Evolutionary conservation across 2,113 vertebrate species (phyloP).

Genomic region (Rissa tridactyla): DNA sequence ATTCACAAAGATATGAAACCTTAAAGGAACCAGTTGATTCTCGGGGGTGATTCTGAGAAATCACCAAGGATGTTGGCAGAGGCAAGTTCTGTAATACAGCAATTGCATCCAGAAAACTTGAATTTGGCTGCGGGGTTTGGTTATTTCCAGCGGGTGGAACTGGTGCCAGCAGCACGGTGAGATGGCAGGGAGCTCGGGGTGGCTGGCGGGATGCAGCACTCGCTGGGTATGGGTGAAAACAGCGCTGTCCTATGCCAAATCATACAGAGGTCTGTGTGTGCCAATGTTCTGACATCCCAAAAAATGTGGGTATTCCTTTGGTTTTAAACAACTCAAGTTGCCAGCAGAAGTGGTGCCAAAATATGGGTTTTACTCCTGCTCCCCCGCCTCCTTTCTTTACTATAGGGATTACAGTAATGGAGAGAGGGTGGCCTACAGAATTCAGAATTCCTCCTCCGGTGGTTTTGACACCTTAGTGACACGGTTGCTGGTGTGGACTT

Average conservation of each 20-base stretch:
- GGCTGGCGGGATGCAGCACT: background rate
- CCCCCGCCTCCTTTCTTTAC: background rate
- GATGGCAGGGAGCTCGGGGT: background rate
- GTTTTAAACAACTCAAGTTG: background rate
- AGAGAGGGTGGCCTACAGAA: background rate
- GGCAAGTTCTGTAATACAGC: background rate
- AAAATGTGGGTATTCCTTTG: background rate
- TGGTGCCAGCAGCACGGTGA: background rate
- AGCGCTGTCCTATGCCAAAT: background rate
- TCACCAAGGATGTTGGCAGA: background rate
- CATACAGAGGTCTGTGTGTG: background rate
- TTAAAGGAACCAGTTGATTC: background rate
- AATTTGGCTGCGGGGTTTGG: background rate
- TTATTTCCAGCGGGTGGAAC: constrained; percentile 3
- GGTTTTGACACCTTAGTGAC: background rate
- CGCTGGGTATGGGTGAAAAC: background rate
- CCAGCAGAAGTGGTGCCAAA: background rate
- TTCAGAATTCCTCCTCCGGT: background rate
- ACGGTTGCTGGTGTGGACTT: background rate
- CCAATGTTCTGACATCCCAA: background rate
- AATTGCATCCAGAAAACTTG: background rate
- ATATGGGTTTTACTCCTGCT: background rate
- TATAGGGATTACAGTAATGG: background rate
- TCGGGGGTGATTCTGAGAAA: background rate
- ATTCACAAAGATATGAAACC: background rate